These are phyloP conservation scores for Acipenser oxyrinchus DNA, from an alignment of 2,797 vertebrate species.

Conservation along the genomic window DNA sequence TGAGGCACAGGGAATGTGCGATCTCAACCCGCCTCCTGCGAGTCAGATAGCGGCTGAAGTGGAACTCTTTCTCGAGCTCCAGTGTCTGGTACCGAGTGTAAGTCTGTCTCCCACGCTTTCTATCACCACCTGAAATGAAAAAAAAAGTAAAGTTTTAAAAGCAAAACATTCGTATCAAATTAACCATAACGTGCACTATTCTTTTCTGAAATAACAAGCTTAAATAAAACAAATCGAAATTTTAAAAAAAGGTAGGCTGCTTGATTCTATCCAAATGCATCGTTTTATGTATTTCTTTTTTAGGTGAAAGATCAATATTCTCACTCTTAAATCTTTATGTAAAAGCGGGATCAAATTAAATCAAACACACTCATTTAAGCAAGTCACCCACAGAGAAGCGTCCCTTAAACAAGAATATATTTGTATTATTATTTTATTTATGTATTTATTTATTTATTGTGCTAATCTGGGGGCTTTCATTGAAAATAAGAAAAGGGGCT, in stretches of 20 bases:
- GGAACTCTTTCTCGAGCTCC: constrained; percentile 76
- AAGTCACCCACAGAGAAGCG: no score
- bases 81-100: constrained; percentile 75
- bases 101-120: constrained; percentile 79
- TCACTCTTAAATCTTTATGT: no score
- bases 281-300: no score
- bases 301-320: no score
- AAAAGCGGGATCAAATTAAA: no score
- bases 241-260: no score
- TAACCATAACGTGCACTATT: no score
- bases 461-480: neutral
- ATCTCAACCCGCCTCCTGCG: constrained; percentile 70
- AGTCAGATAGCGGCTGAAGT: constrained; percentile 75
- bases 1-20: constrained; percentile 66
- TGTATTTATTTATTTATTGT: neutral
- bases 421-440: neutral
- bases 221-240: no score
- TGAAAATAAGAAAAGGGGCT: constrained; percentile 9
- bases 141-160: constrained; percentile 4
- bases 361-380: no score
- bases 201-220: no score
- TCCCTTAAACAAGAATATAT: neutral
- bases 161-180: no score
- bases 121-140: constrained; percentile 62
- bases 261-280: no score